Conservation (phyloP, 2,888 invertebrate genomes). For the Axea sp. region DNA sequence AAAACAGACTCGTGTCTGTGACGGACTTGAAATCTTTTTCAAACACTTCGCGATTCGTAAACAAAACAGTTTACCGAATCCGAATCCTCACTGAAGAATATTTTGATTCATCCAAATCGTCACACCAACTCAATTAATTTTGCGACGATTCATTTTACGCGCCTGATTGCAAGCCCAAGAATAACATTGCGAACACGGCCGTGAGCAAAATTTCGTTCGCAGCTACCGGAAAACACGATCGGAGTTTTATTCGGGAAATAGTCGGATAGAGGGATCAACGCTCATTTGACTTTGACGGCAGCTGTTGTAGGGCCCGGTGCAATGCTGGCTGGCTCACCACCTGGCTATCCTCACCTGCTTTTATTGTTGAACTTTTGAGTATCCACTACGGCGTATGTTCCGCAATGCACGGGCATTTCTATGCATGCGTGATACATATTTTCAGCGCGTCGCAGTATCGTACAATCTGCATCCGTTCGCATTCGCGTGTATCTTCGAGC, state of each 20-base stretch:
- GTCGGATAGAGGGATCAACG: constrained; percentile 58
- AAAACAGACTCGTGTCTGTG: no score
- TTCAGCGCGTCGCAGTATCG: constrained; percentile 21
- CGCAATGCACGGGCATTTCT: constrained; percentile 66
- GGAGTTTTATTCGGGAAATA: constrained; percentile 32
- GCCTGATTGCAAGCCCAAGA: no score
- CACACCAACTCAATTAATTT: no score
- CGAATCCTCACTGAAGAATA: no score
- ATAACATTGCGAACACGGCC: no score
- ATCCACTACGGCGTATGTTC: constrained; percentile 51
- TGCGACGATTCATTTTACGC: no score
- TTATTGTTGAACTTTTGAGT: constrained; percentile 63
- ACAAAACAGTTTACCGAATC: no score
- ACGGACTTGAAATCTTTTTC: no score
- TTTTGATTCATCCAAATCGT: no score
- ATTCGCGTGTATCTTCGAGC: no score
- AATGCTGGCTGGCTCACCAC: constrained; percentile 70
- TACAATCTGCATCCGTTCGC: constrained; percentile 28
- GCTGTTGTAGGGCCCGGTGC: constrained; percentile 75
- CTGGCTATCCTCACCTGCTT: constrained; percentile 72
- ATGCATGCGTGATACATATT: constrained; percentile 24
- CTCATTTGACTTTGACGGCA: constrained; percentile 65
- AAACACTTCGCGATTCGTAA: no score
- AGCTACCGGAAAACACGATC: constrained; percentile 37
- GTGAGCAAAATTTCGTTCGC: background rate